phyloP scores from a whole-genome alignment of 2,888 invertebrate species.

The Oscheius sp. region DNA sequence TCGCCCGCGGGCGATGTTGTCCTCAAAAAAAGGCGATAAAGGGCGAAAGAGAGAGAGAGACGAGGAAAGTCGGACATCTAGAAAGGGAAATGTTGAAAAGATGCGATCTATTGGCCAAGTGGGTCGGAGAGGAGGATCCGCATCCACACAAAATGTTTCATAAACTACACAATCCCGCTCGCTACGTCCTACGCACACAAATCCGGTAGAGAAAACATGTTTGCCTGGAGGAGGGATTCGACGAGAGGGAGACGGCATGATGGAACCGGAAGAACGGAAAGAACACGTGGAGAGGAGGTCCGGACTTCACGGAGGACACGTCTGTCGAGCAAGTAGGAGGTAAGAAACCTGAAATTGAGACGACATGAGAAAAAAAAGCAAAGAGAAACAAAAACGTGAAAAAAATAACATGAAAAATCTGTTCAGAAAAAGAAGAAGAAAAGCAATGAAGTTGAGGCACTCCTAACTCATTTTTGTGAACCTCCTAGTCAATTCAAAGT shows the following conservation, averaged over 20 bases:
- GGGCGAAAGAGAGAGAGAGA: neutral
- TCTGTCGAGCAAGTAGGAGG: neutral
- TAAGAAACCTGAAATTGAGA: neutral
- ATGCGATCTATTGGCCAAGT: conserved; percentile 21
- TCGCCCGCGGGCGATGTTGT: neutral
- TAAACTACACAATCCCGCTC: conserved; percentile 12
- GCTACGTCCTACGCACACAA: neutral
- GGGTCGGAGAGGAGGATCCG: conserved; percentile 9
- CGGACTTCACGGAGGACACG: neutral
- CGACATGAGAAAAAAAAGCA: too few species aligned
- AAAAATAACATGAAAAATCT: too few species aligned
- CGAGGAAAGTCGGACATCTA: neutral
- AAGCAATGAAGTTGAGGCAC: too few species aligned
- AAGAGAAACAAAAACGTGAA: too few species aligned
- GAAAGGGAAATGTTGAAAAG: conserved; percentile 6
- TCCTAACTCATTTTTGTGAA: too few species aligned
- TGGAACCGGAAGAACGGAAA: neutral
- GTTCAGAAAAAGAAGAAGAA: too few species aligned
- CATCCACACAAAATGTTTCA: conserved; percentile 25
- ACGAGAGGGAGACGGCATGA: neutral
- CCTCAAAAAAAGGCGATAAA: conserved; percentile 13
- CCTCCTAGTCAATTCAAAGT: too few species aligned
- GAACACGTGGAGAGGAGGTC: neutral
- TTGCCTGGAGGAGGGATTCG: conserved; percentile 11
- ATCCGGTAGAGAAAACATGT: conserved; percentile 30